phyloP scores from a whole-genome alignment of 2,888 invertebrate genomes.

The Drosophila macrospina region DNA sequence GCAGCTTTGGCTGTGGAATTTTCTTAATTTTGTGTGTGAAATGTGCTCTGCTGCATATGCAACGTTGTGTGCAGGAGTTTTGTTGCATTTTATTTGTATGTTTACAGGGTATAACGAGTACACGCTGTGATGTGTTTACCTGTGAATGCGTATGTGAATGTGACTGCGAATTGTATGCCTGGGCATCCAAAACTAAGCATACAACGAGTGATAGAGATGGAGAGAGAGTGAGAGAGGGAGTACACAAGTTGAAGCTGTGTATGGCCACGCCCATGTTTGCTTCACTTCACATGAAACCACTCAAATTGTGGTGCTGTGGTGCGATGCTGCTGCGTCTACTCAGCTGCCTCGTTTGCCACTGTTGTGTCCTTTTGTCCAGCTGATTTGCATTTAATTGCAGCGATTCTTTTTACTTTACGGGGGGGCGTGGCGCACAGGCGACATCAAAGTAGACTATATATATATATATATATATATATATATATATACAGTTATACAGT shows the following conservation, averaged over 20 bases:
- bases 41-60: not conserved
- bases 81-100: no score
- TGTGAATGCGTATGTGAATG: slow-evolving; percentile 15
- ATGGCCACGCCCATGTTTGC: slow-evolving; percentile 53
- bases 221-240: no score
- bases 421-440: slow-evolving; percentile 31
- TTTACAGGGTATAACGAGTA: slow-evolving; percentile 32
- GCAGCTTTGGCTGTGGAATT: no score
- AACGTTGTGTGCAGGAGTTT: not conserved
- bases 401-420: slow-evolving; percentile 43
- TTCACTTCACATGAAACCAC: slow-evolving; percentile 42
- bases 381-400: slow-evolving; percentile 79
- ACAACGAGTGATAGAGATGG: not conserved
- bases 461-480: slow-evolving; percentile 8
- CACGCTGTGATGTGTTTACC: slow-evolving; percentile 44
- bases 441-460: slow-evolving; percentile 24
- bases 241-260: slow-evolving; percentile 7
- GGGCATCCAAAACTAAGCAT: slow-evolving; percentile 63
- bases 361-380: slow-evolving; percentile 54
- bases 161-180: slow-evolving; percentile 2
- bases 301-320: slow-evolving; percentile 27
- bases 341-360: not conserved
- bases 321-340: slow-evolving; percentile 11
- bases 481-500: slow-evolving; percentile 1
- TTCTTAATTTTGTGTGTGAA: not conserved